These are phyloP conservation scores for Theristicus caerulescens DNA, from an alignment of 2,113 vertebrate species.

Conservation along the genomic window DNA sequence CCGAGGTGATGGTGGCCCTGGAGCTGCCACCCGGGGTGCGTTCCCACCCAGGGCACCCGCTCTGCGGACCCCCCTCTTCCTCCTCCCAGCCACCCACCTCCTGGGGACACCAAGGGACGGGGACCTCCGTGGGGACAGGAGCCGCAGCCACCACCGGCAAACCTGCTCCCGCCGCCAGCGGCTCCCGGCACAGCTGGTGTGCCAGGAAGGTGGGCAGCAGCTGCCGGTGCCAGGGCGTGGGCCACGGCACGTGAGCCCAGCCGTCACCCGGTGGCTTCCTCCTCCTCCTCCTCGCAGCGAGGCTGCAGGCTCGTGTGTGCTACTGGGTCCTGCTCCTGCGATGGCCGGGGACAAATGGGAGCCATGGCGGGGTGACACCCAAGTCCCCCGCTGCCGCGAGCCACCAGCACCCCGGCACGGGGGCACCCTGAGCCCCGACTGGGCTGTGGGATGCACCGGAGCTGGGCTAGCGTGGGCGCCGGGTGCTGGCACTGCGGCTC, in stretches of 20 bases:
- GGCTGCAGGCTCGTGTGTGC: background rate
- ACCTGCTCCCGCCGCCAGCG: accelerated
- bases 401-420: background rate
- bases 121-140: background rate
- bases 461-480: accelerated
- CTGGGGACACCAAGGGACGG: background rate
- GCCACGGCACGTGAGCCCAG: background rate
- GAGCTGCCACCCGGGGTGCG: background rate
- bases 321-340: accelerated
- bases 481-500: background rate
- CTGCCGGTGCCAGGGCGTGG: background rate
- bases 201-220: background rate
- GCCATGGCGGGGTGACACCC: background rate
- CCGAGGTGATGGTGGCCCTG: accelerated
- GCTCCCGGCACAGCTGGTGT: accelerated
- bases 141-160: background rate
- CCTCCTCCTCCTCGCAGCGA: background rate
- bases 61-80: background rate
- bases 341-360: background rate
- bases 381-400: accelerated
- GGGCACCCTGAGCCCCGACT: accelerated
- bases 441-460: background rate
- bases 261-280: background rate
- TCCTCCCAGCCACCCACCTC: background rate
- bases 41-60: background rate